These are phyloP conservation scores for Naja naja DNA, from an alignment of 2,113 vertebrate genomes.

Conservation along the genomic window DNA sequence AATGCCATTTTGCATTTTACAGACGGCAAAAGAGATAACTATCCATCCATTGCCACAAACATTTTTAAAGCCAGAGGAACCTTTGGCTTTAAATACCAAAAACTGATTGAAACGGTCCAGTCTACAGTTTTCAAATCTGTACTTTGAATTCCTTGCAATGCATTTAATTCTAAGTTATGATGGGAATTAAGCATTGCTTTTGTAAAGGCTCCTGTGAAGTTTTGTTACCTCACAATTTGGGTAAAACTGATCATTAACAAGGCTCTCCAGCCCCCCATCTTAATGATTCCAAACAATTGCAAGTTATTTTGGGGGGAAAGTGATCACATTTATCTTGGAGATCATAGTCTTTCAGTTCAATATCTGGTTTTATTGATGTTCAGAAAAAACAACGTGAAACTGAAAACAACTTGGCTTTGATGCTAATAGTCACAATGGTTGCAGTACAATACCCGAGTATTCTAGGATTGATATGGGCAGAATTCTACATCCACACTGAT, in stretches of 20 bases:
- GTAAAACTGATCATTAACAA: background rate
- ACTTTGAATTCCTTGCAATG: background rate
- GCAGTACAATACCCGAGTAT: background rate
- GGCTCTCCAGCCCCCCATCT: background rate
- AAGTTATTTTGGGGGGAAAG: background rate
- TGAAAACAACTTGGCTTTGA: background rate
- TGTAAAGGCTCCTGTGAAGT: background rate
- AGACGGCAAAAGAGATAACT: background rate
- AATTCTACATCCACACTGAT: background rate
- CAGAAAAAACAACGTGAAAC: background rate
- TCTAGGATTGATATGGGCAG: background rate
- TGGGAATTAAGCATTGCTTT: background rate
- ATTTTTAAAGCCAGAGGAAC: background rate
- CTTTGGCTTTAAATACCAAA: background rate
- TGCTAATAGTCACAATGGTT: background rate
- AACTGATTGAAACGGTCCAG: background rate
- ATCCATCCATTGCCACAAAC: background rate
- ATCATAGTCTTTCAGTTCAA: background rate
- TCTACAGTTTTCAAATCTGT: background rate
- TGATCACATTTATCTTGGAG: background rate
- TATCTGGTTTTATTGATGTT: background rate
- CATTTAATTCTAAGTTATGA: background rate
- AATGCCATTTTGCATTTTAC: background rate
- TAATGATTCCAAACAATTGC: background rate
- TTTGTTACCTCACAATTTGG: background rate